Base-by-base conservation (phyloP, 2,888 invertebrate genomes). In the Caenorhabditis macrosperma region DNA sequence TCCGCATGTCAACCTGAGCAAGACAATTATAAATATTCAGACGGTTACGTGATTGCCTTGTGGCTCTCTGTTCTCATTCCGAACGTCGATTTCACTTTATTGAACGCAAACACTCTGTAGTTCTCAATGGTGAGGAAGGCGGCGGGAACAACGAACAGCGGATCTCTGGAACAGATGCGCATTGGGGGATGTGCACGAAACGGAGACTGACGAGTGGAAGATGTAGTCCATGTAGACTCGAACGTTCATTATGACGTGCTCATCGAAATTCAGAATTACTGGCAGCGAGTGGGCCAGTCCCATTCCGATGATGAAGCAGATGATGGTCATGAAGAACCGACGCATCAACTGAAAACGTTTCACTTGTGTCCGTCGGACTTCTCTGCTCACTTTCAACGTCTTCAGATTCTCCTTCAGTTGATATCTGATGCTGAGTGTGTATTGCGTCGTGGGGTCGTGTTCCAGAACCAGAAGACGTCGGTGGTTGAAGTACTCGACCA, bases 351-450 rank as follows among this genome's bases (percentile, higher is more conserved):
- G 54, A 5, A 64, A 57, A 38, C 1, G 4, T n/a, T 44, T 44
- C 3, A 44, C 20, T 44, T 15, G 5, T 9, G 9, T 33, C 9
- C 5, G 33, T n/a, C 7, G 3, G 9, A 9, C 1, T 26, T 4
- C 9, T 10, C 5, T 2, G 4, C 15, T 20, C n/a, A 78, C 67
- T 24, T 75, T 75, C 44, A 80, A 48, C 17, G 75, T 71, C 50
- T 80, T 80, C 44, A 71, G 44, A 35, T 80, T 80, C 33, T 80
- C 79, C 26, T 71, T 80, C 64, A 80, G 24, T 35, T 80, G 79
- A 26, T 80, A 80, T 61, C 79, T 35, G 28, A 80, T 75, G 17
- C 79, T 80, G 24, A 80, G 33, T 1, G 79, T 72, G 63, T 80
- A 80, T 38, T 75, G 64, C 20, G 69, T 57, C 17, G 46, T 60